A percentile compares a stretch with the other conserved stretches of the same genome.
Evolutionary conservation across 2,888 invertebrate genomes (phyloP).

Genomic region (Drosophila putrida): DNA sequence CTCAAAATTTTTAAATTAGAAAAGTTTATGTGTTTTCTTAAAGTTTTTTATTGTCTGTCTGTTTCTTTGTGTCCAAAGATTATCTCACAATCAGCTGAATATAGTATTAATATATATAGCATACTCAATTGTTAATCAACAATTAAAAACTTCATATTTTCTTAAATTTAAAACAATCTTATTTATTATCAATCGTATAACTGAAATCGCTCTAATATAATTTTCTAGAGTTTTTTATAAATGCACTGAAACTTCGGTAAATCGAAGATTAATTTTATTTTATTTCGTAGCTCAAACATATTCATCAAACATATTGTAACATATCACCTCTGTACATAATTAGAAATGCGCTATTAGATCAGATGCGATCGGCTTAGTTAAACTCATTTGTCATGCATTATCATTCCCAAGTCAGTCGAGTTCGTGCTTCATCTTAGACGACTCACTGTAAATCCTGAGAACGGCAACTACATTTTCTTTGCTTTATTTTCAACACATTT

Average conservation of each 20-base stretch:
- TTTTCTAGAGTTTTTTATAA: background rate
- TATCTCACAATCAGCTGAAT: background rate
- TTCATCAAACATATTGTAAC: background rate
- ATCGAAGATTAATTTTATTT: background rate
- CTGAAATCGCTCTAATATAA: background rate
- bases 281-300: constrained; percentile 8
- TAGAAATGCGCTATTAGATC: constrained; percentile 1
- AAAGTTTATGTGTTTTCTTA: background rate
- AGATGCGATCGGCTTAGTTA: constrained; percentile 3
- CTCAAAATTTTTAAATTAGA: background rate
- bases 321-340: constrained; percentile 15
- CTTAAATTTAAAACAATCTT: too few relatives aligned
- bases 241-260: background rate
- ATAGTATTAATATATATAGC: background rate
- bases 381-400: constrained; percentile 34
- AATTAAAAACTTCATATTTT: too few relatives aligned
- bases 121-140: too few relatives aligned
- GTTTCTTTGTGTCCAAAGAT: background rate
- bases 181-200: too few relatives aligned
- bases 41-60: background rate
- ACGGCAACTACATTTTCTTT: constrained; percentile 6
- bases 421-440: background rate
- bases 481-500: constrained; percentile 20
- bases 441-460: background rate
- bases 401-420: constrained; percentile 4